Conservation (phyloP, 2,888 invertebrate species). For the Tipula unca region DNA sequence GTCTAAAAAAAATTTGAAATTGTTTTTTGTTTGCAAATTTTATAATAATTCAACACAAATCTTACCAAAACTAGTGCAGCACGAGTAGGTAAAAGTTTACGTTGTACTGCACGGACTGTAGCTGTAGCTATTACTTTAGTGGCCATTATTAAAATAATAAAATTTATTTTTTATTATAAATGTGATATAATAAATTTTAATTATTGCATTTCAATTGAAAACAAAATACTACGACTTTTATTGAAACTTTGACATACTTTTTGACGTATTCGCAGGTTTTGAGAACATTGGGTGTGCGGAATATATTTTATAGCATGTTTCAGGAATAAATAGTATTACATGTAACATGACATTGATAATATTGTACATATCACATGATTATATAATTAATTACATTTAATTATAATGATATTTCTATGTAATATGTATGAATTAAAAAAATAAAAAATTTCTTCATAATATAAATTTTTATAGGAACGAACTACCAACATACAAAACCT, state of each 20-base stretch:
- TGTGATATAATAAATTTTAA: not conserved
- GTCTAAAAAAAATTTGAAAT: conserved; percentile 52
- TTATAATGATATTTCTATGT: too few relatives aligned
- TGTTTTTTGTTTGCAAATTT: conserved; percentile 21
- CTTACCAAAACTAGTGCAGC: conserved; percentile 68
- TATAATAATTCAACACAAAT: too few relatives aligned
- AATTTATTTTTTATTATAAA: not conserved
- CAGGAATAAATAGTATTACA: too few relatives aligned
- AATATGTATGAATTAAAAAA: too few relatives aligned
- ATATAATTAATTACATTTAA: too few relatives aligned
- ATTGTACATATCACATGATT: too few relatives aligned
- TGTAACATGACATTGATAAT: too few relatives aligned
- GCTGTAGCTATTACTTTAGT: conserved; percentile 75
- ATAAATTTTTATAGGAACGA: not conserved
- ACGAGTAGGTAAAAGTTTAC: conserved; percentile 67
- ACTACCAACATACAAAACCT: not conserved
- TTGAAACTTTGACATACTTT: not conserved
- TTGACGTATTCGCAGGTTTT: not conserved
- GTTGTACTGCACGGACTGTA: conserved; percentile 77
- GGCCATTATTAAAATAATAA: conserved; percentile 51
- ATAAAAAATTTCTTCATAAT: too few relatives aligned
- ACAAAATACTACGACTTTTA: not conserved
- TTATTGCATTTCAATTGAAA: not conserved
- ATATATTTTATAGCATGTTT: too few relatives aligned
- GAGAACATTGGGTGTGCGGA: not conserved